Evolutionary conservation across 2,888 invertebrate genomes (phyloP).

Genomic region (Chalcis sispes): DNA sequence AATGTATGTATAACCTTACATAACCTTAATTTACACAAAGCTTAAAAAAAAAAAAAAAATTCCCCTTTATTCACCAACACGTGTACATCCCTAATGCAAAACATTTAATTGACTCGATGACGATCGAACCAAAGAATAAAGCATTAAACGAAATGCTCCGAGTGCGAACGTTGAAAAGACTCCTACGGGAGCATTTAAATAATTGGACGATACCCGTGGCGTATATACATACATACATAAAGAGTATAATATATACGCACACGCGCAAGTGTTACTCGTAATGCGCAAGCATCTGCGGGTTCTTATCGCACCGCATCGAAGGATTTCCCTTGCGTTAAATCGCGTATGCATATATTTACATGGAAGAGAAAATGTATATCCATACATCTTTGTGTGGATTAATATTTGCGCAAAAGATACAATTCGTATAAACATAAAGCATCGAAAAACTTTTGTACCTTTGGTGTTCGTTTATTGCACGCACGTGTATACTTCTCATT

Average conservation of each 20-base stretch:
- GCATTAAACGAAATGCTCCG: not conserved
- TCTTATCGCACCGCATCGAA: conserved; percentile 42
- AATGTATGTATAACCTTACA: too few species aligned
- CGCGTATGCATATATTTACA: too few species aligned
- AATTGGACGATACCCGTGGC: conserved; percentile 55
- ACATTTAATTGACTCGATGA: conserved; percentile 55
- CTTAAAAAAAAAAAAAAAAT: too few species aligned
- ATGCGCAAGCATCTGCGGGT: conserved; percentile 40
- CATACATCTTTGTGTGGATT: too few species aligned
- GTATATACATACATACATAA: not conserved
- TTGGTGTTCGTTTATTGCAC: too few species aligned
- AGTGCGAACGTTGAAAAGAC: conserved; percentile 37
- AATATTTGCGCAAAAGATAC: too few species aligned
- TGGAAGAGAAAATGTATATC: too few species aligned
- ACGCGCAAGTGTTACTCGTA: conserved; percentile 4
- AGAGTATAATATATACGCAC: not conserved
- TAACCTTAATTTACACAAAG: not conserved
- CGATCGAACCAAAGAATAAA: conserved; percentile 51
- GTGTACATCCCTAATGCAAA: conserved; percentile 16
- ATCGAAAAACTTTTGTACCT: too few species aligned
- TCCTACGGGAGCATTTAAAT: conserved; percentile 60
- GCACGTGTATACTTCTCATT: too few species aligned
- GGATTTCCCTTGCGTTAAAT: too few species aligned
- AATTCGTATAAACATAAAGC: too few species aligned
- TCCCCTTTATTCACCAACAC: not conserved